Evolutionary conservation across 2,888 invertebrate genomes (phyloP).

Genomic region (Euphydryas editha): DNA sequence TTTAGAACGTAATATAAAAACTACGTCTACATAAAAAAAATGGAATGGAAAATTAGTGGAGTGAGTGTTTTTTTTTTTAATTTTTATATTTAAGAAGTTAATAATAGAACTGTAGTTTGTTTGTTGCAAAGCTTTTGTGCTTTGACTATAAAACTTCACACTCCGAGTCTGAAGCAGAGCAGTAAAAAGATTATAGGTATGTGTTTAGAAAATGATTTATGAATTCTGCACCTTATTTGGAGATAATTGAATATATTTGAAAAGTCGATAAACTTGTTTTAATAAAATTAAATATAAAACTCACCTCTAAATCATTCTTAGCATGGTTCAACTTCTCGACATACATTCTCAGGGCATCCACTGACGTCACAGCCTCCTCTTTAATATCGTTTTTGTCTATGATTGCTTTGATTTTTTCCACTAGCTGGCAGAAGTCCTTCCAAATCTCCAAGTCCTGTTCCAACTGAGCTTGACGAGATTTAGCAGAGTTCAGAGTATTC

Average conservation of each 20-base stretch:
- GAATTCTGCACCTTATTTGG: neutral
- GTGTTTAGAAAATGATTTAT: neutral
- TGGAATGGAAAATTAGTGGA: too few species aligned
- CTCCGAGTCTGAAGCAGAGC: too few species aligned
- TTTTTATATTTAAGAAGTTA: too few species aligned
- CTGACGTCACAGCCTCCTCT: conserved; percentile 91
- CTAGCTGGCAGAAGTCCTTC: conserved; percentile 91
- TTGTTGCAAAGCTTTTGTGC: too few species aligned
- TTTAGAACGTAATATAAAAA: too few species aligned
- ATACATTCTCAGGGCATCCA: conserved; percentile 92
- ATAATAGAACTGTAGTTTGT: too few species aligned
- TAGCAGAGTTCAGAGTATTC: conserved; percentile 92
- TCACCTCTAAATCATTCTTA: conserved; percentile 88
- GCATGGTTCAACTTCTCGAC: conserved; percentile 92
- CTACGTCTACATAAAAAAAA: too few species aligned
- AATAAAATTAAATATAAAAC: conserved; percentile 52
- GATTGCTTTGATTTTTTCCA: conserved; percentile 90
- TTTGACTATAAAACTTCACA: too few species aligned
- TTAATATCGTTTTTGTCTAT: conserved; percentile 89
- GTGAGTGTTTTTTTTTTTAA: too few species aligned
- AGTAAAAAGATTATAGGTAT: too few species aligned
- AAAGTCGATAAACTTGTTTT: neutral
- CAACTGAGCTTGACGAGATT: conserved; percentile 89
- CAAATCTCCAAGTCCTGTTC: conserved; percentile 93
- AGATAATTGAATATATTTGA: neutral